Evolutionary conservation across 2,797 vertebrate species (phyloP).

Genomic region (Dendrocincla fuliginosa): DNA sequence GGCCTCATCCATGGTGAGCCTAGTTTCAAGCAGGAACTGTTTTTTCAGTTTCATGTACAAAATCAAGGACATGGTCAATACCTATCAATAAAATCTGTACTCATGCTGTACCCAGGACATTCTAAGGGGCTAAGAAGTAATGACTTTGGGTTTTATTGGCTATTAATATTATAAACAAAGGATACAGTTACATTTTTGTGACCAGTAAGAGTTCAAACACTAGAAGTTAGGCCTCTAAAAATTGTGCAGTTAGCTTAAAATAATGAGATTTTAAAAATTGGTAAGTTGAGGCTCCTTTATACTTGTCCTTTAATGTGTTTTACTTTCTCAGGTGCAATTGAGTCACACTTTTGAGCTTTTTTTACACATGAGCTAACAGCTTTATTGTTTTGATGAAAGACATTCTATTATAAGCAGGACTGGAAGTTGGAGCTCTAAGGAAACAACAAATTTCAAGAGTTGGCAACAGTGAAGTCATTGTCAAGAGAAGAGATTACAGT

Average conservation of each 20-base stretch:
- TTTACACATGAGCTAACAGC: not conserved
- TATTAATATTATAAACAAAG: not conserved
- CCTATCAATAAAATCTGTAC: not conserved
- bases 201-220: not conserved
- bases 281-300: not conserved
- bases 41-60: conserved; percentile 7
- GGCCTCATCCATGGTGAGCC: not conserved
- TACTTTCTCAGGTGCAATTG: not conserved
- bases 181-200: not conserved
- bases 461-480: not conserved
- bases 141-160: not conserved
- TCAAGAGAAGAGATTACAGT: not conserved
- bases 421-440: not conserved
- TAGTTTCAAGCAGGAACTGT: not conserved
- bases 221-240: not conserved
- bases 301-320: not conserved
- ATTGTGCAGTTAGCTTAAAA: not conserved
- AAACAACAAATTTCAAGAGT: not conserved
- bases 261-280: not conserved
- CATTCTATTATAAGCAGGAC: not conserved
- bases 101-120: not conserved
- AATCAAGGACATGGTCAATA: conserved; percentile 21
- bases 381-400: not conserved
- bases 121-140: not conserved
- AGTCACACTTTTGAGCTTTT: not conserved